These are phyloP conservation scores for Drosophila arawakana DNA, from an alignment of 1,140 invertebrate genomes.

Conservation along the genomic window DNA sequence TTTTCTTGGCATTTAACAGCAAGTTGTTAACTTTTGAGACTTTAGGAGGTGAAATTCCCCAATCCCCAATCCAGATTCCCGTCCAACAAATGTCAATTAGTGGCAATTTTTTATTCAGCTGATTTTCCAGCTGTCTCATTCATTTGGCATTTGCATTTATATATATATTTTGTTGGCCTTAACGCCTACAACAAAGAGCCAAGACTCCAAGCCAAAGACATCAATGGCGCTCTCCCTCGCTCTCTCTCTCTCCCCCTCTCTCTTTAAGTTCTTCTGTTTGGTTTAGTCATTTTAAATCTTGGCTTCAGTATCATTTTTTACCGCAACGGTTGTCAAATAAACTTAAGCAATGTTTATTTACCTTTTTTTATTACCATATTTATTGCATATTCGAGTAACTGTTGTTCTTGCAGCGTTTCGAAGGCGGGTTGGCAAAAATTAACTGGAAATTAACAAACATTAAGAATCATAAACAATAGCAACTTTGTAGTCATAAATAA, in stretches of 20 bases:
- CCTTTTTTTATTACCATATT: constrained; percentile 19
- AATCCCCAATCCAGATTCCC: constrained; percentile 4
- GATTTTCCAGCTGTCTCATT: constrained; percentile 44
- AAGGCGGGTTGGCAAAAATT: constrained; percentile 13
- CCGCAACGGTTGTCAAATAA: constrained; percentile 31
- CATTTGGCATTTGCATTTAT: constrained; percentile 64
- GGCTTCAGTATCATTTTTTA: constrained; percentile 32
- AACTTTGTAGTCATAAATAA: constrained; percentile 9
- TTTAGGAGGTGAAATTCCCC: constrained; percentile 6
- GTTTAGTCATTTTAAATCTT: constrained; percentile 55
- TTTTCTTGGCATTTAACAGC: constrained; percentile 66
- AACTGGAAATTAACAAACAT: constrained; percentile 21
- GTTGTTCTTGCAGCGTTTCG: constrained; percentile 23
- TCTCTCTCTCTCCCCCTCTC: background rate
- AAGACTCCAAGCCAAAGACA: constrained; percentile 2
- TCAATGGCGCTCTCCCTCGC: background rate
- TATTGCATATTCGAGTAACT: constrained; percentile 46
- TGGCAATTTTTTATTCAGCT: constrained; percentile 26
- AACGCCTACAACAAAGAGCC: constrained; percentile 29
- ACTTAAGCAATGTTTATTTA: constrained; percentile 55
- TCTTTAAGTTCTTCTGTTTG: constrained; percentile 4
- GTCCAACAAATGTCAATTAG: constrained; percentile 46
- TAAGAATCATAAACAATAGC: constrained; percentile 20
- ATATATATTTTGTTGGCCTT: constrained; percentile 33
- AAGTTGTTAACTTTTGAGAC: constrained; percentile 11